Evolutionary conservation across 2,113 vertebrate species (phyloP).

Genomic region (Turdus rufiventris): DNA sequence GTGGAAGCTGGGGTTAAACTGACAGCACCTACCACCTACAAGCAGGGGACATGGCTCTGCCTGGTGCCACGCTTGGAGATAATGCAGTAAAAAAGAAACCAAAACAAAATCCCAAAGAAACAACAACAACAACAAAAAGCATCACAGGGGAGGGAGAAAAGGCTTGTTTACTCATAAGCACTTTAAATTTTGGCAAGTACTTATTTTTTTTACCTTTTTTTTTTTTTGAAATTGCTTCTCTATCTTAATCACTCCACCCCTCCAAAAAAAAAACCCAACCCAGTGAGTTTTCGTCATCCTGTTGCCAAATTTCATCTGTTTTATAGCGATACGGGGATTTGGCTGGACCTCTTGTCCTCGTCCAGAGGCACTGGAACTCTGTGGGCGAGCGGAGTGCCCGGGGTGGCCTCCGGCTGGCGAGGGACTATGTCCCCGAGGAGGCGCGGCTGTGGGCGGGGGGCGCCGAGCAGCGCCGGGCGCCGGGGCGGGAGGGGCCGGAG

Average conservation of each 20-base stretch:
- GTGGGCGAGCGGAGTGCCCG: neutral
- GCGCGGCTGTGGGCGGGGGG: conserved; percentile 46
- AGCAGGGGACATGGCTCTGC: neutral
- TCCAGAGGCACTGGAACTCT: neutral
- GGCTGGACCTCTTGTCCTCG: neutral
- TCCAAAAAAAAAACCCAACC: neutral
- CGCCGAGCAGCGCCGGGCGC: neutral
- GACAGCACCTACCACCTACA: conserved; percentile 32
- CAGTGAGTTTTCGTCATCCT: neutral
- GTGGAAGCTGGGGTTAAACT: neutral
- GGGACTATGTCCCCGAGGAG: conserved; percentile 57
- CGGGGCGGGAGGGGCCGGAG: conserved; percentile 62
- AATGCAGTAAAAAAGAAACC: neutral
- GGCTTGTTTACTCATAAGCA: conserved; percentile 48
- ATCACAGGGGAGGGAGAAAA: conserved; percentile 47
- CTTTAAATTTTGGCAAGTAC: neutral
- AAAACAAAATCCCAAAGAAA: neutral
- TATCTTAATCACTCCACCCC: neutral
- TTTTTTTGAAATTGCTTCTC: neutral
- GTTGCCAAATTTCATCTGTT: neutral
- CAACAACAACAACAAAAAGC: neutral
- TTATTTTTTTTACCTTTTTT: neutral
- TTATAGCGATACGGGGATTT: neutral
- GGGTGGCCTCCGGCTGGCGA: neutral
- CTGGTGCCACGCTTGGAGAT: neutral